These are phyloP conservation scores for Pangasius larnaudii DNA, from an alignment of 2,797 vertebrate species.

Conservation along the genomic window DNA sequence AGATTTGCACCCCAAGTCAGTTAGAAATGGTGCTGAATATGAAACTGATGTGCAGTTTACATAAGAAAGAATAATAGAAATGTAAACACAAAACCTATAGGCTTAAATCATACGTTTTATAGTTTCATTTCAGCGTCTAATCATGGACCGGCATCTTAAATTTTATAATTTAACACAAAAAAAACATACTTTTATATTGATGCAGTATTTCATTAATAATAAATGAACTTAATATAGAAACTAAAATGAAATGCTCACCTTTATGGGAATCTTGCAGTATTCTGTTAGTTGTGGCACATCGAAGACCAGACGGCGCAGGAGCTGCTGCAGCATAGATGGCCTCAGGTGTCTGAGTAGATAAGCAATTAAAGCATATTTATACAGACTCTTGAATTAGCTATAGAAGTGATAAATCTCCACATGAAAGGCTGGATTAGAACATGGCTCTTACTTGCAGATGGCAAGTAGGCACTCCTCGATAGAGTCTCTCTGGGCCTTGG, in stretches of 20 bases:
- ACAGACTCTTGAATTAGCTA: neutral
- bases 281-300: conserved; percentile 94
- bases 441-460: conserved; percentile 89
- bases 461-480: conserved; percentile 96
- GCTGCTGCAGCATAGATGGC: conserved; percentile 96
- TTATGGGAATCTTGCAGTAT: conserved; percentile 94
- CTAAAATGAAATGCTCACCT: conserved; percentile 72
- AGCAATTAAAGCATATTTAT: conserved; percentile 2
- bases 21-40: neutral
- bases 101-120: neutral
- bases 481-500: conserved; percentile 95
- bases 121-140: neutral
- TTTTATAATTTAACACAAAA: neutral
- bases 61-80: neutral
- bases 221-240: neutral
- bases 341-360: conserved; percentile 83
- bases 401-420: neutral
- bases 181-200: neutral
- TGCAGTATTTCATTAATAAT: neutral
- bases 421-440: neutral
- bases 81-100: neutral
- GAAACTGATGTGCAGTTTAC: neutral
- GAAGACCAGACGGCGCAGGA: conserved; percentile 94
- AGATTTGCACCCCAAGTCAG: neutral
- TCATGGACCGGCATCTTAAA: neutral